A percentile compares a stretch with the other conserved stretches of the same genome.
Conservation (phyloP, 2,888 invertebrate species). For the Dermolepida albohirtum region DNA sequence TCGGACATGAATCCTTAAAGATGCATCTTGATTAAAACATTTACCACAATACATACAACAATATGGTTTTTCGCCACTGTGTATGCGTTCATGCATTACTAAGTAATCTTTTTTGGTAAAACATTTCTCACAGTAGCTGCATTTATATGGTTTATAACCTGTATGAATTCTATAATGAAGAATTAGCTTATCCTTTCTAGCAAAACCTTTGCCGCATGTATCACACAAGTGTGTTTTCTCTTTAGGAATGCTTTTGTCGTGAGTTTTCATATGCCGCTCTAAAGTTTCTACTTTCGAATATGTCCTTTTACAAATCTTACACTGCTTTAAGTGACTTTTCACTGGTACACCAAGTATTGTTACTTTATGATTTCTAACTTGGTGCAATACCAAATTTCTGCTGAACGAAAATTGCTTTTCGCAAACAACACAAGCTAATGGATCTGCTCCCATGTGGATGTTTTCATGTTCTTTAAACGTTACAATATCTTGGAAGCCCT, state of each 20-base stretch:
- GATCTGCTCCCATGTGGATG: constrained; percentile 61
- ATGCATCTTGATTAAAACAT: constrained; percentile 59
- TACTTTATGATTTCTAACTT: constrained; percentile 57
- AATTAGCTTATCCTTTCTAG: constrained; percentile 57
- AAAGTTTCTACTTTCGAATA: constrained; percentile 58
- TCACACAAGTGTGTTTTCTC: constrained; percentile 60
- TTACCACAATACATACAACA: constrained; percentile 66
- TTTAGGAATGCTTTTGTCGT: constrained; percentile 52
- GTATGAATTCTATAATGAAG: constrained; percentile 60
- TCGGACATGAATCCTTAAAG: constrained; percentile 58
- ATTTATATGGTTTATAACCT: constrained; percentile 59
- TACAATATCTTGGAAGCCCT: constrained; percentile 64
- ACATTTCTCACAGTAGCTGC: constrained; percentile 58
- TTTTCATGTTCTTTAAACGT: constrained; percentile 65
- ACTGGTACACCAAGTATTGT: constrained; percentile 63
- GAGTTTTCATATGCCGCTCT: constrained; percentile 64
- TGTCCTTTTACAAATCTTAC: constrained; percentile 54
- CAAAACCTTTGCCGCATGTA: constrained; percentile 60
- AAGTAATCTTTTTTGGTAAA: constrained; percentile 65
- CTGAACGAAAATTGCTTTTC: constrained; percentile 61
- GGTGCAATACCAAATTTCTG: constrained; percentile 54
- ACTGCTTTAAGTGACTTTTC: constrained; percentile 63
- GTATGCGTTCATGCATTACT: constrained; percentile 72
- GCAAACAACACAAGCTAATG: constrained; percentile 65
- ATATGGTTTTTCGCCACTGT: constrained; percentile 73